Evolutionary conservation across 2,797 vertebrate species (phyloP).

Genomic region (Adelosebastes latens): DNA sequence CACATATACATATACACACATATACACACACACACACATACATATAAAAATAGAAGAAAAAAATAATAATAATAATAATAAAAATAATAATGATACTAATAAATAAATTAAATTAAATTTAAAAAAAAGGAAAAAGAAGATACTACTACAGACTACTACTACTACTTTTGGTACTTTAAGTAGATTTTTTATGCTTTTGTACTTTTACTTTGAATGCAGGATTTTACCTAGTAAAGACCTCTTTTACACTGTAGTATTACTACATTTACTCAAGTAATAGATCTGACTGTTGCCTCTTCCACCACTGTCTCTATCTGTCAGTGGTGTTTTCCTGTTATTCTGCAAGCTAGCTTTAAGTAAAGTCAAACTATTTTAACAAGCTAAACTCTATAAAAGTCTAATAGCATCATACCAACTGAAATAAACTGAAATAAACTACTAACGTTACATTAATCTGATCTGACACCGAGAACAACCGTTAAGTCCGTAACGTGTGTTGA

Average conservation of each 20-base stretch:
- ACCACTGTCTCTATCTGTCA: not conserved
- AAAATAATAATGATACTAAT: too few species aligned
- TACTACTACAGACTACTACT: not conserved
- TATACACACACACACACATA: too few species aligned
- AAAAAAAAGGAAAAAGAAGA: too few species aligned
- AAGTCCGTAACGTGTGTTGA: not conserved
- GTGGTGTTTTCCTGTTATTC: not conserved
- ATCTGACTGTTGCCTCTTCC: not conserved
- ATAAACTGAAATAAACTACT: not conserved
- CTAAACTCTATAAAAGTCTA: rapidly evolving
- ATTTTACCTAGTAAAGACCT: not conserved
- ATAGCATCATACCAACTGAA: not conserved
- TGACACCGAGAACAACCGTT: not conserved
- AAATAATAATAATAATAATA: too few species aligned
- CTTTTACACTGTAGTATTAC: not conserved
- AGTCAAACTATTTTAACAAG: not conserved
- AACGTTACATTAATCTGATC: rapidly evolving
- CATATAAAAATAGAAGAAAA: too few species aligned
- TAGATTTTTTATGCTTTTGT: not conserved
- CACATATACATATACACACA: too few species aligned
- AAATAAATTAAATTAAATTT: too few species aligned
- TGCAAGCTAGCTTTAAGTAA: not conserved
- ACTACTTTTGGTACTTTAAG: not conserved
- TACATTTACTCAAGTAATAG: not conserved
- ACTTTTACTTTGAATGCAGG: not conserved